A percentile compares a stretch with the other conserved stretches of the same genome.
Evolutionary conservation across 2,797 vertebrate species (phyloP).

Genomic region (Lacerta bilineata): DNA sequence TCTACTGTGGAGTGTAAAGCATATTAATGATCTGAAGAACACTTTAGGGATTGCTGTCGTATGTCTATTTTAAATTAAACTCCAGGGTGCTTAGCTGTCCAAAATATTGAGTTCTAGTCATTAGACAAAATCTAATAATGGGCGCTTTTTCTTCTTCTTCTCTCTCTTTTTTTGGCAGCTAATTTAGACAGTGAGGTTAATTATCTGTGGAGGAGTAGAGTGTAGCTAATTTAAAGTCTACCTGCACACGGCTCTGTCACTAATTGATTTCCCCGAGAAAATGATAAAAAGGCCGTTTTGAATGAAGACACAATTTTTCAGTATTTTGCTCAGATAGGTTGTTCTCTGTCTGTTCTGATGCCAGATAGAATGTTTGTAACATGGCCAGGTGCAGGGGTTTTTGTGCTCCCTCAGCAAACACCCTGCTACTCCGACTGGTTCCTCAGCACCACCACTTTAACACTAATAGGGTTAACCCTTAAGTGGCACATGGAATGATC

Average conservation of each 20-base stretch:
- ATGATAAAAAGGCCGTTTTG: constrained; percentile 70
- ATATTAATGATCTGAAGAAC: constrained; percentile 83
- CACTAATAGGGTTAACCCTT: too few species aligned
- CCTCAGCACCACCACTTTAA: too few species aligned
- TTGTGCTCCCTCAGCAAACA: too few species aligned
- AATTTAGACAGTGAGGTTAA: constrained; percentile 85
- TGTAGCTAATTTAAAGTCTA: constrained; percentile 80
- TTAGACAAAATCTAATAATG: constrained; percentile 84
- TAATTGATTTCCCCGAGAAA: constrained; percentile 80
- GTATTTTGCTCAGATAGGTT: constrained; percentile 47
- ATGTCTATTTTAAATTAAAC: constrained; percentile 87
- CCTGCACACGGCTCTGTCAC: constrained; percentile 74
- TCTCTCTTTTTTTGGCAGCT: constrained; percentile 58
- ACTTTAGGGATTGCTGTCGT: constrained; percentile 81
- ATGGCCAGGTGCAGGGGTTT: too few species aligned
- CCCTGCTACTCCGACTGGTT: too few species aligned
- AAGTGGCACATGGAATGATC: too few species aligned
- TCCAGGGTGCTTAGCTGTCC: constrained; percentile 83
- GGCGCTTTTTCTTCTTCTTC: constrained; percentile 53
- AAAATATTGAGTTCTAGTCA: constrained; percentile 84
- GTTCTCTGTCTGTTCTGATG: not conserved
- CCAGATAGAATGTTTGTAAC: not conserved
- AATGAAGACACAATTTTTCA: constrained; percentile 57
- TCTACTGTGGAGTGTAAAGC: constrained; percentile 78
- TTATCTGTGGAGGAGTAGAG: constrained; percentile 81